Evolutionary conservation across 2,888 invertebrate genomes (phyloP).

Genomic region (Subacronicta megacephala): DNA sequence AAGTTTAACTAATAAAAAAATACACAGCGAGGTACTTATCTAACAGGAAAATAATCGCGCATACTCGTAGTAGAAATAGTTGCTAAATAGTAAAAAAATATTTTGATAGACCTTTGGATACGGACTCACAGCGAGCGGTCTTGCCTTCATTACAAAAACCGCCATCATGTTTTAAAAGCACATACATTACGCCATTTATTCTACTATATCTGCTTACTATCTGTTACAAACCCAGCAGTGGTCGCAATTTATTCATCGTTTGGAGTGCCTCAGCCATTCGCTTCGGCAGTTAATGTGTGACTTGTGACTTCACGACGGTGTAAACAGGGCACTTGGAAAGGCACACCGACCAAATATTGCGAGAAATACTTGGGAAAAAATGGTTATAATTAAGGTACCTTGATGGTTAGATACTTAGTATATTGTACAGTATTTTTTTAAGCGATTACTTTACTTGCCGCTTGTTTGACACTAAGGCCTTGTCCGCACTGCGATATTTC

Average conservation of each 20-base stretch:
- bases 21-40: background rate
- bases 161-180: slow-evolving; percentile 17
- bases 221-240: slow-evolving; percentile 20
- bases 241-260: slow-evolving; percentile 23
- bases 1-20: background rate
- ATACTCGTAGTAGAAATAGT: slow-evolving; percentile 29
- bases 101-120: slow-evolving; percentile 34
- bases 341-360: slow-evolving; percentile 9
- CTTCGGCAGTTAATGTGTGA: slow-evolving; percentile 34
- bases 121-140: slow-evolving; percentile 41
- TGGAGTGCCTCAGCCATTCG: slow-evolving; percentile 41
- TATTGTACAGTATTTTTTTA: too few relatives aligned
- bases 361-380: slow-evolving; percentile 11
- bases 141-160: slow-evolving; percentile 22
- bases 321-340: slow-evolving; percentile 41
- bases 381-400: background rate
- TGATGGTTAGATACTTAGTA: background rate
- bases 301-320: slow-evolving; percentile 23
- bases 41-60: slow-evolving; percentile 42
- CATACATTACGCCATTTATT: slow-evolving; percentile 27
- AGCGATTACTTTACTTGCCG: too few relatives aligned
- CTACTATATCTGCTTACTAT: slow-evolving; percentile 15
- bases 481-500: too few relatives aligned
- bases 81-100: slow-evolving; percentile 34
- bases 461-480: too few relatives aligned